These are phyloP conservation scores for Caradrina clavipalpis DNA, from an alignment of 2,888 invertebrate species.

Conservation along the genomic window DNA sequence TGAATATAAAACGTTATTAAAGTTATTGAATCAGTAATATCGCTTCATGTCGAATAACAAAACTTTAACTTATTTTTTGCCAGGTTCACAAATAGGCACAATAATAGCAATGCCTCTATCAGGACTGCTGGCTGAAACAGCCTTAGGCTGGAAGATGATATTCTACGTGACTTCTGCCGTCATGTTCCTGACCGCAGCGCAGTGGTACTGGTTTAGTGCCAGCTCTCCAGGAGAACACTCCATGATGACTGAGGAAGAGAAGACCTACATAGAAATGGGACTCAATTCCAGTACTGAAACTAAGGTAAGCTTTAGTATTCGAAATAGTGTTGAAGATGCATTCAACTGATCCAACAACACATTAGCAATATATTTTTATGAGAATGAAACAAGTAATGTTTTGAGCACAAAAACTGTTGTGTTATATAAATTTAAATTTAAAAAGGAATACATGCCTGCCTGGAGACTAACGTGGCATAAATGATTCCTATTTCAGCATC, in stretches of 20 bases:
- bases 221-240: conserved; percentile 91
- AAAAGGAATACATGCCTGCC: no score
- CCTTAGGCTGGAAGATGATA: conserved; percentile 92
- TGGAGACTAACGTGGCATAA: no score
- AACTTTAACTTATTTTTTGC: conserved; percentile 32
- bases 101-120: conserved; percentile 93
- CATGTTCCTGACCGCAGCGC: conserved; percentile 88
- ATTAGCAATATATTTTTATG: no score
- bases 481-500: conserved; percentile 54
- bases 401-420: no score
- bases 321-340: no score
- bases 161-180: conserved; percentile 92
- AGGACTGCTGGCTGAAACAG: conserved; percentile 91
- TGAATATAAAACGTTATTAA: no score
- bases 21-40: no score
- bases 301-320: conserved; percentile 41
- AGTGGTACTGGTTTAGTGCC: conserved; percentile 91
- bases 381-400: no score
- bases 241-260: conserved; percentile 90
- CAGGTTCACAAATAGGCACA: conserved; percentile 93
- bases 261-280: conserved; percentile 90
- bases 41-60: no score
- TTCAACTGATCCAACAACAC: no score
- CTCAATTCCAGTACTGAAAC: conserved; percentile 82
- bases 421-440: no score